phyloP scores from a whole-genome alignment of 2,888 invertebrate species.

The Andrena praecox region DNA sequence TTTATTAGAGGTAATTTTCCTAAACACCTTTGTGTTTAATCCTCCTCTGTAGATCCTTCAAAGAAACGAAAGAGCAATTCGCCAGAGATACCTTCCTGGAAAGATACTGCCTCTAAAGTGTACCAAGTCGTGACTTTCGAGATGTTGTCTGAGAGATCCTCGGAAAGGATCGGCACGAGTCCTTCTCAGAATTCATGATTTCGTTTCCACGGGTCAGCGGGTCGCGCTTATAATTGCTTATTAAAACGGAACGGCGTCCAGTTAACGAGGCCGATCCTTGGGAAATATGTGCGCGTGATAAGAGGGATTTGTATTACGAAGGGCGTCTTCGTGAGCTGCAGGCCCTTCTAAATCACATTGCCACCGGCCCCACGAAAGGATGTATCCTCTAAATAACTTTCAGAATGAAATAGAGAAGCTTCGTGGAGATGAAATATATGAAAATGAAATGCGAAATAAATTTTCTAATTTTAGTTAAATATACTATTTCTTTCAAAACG shows the following conservation, averaged over 20 bases:
- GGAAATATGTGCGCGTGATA: slow-evolving; percentile 25
- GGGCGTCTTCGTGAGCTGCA: background rate
- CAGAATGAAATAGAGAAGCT: background rate
- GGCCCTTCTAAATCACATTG: background rate
- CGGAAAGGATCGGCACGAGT: slow-evolving; percentile 65
- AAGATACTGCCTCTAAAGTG: slow-evolving; percentile 48
- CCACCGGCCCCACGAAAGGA: background rate
- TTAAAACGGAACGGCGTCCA: slow-evolving; percentile 60
- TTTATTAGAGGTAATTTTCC: background rate
- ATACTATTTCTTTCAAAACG: no score
- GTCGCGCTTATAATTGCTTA: slow-evolving; percentile 70
- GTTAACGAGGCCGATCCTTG: slow-evolving; percentile 43
- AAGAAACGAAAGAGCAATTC: slow-evolving; percentile 16
- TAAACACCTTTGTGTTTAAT: background rate
- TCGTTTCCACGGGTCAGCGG: slow-evolving; percentile 59
- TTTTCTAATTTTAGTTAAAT: no score
- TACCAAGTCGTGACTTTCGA: slow-evolving; percentile 64
- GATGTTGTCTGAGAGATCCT: slow-evolving; percentile 59
- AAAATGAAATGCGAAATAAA: no score
- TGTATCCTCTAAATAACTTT: background rate
- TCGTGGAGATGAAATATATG: background rate
- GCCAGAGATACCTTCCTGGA: slow-evolving; percentile 39
- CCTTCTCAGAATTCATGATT: slow-evolving; percentile 62
- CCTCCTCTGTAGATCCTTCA: background rate
- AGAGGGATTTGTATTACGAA: slow-evolving; percentile 1